A percentile compares a stretch with the other conserved stretches of the same genome.
Conservation (phyloP, 1,140 invertebrate genomes). For the Drosophila persimilis region DNA sequence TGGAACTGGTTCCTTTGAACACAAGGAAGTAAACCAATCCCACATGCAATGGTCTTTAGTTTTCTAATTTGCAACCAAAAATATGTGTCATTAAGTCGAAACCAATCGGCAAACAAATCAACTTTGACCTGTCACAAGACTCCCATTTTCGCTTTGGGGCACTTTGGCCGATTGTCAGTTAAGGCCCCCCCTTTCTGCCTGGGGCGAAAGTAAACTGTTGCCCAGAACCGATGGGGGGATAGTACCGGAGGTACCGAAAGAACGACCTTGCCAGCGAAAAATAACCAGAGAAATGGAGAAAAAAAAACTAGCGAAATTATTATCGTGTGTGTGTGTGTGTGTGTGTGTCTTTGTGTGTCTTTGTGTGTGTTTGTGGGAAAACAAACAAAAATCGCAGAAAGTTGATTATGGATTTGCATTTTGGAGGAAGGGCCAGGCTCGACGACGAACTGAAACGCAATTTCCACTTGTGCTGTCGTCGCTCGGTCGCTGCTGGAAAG, state of each 20-base stretch:
- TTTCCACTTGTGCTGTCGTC: conserved; percentile 42
- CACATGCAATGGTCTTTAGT: too few species aligned
- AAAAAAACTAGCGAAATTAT: conserved; percentile 38
- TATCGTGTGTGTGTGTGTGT: conserved; percentile 27
- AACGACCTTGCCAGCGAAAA: conserved; percentile 75
- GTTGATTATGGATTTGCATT: conserved; percentile 75
- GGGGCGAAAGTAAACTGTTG: conserved; percentile 36
- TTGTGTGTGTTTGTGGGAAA: conserved; percentile 1
- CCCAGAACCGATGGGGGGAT: conserved; percentile 5
- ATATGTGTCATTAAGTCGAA: background rate
- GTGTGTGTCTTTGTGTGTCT: too few species aligned
- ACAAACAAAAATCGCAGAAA: conserved; percentile 45
- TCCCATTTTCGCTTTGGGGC: too few species aligned
- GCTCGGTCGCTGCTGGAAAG: conserved; percentile 41
- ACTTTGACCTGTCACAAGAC: background rate
- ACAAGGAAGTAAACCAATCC: too few species aligned
- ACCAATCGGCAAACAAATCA: conserved; percentile 11
- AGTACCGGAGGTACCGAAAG: conserved; percentile 28
- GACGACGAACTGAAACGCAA: conserved; percentile 43
- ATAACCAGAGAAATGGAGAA: conserved; percentile 37
- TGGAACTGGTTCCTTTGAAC: too few species aligned
- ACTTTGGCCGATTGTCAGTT: conserved; percentile 4
- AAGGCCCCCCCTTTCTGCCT: conserved; percentile 5
- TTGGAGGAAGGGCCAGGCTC: conserved; percentile 30
- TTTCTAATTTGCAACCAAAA: too few species aligned